Evolutionary conservation across 2,113 vertebrate species (phyloP).

Genomic region (Epinephelus fuscoguttatus): DNA sequence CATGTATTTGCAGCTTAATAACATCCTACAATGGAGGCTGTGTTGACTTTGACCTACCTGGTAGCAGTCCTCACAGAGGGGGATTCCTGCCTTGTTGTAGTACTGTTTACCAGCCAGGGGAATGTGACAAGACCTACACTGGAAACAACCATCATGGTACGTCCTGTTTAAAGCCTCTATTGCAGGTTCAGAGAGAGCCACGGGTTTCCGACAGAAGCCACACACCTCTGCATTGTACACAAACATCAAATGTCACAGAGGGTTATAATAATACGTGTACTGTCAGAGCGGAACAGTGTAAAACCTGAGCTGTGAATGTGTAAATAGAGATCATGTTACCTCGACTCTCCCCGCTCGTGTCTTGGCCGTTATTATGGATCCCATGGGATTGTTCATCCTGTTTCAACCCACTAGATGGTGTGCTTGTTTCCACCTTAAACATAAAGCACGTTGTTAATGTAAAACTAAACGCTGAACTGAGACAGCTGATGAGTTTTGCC

Average conservation of each 20-base stretch:
- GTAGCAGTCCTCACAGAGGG: slow-evolving; percentile 91
- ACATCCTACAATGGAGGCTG: not conserved
- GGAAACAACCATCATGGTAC: slow-evolving; percentile 92
- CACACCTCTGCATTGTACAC: slow-evolving; percentile 87
- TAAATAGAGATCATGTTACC: slow-evolving; percentile 63
- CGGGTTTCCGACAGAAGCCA: slow-evolving; percentile 92
- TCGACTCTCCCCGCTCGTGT: slow-evolving; percentile 56
- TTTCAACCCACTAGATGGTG: slow-evolving; percentile 74
- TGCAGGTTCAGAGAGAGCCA: slow-evolving; percentile 80
- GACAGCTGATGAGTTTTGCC: not conserved
- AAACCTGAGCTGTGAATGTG: slow-evolving; percentile 17
- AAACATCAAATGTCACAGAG: slow-evolving; percentile 46
- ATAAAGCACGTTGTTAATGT: slow-evolving; percentile 13
- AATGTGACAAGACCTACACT: slow-evolving; percentile 89
- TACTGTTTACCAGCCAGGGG: slow-evolving; percentile 90
- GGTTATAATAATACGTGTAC: not conserved
- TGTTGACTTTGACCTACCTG: slow-evolving; percentile 82
- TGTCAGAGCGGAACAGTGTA: not conserved
- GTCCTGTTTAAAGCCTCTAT: slow-evolving; percentile 92
- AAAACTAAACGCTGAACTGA: not conserved
- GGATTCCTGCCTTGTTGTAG: slow-evolving; percentile 92
- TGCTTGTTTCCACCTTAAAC: slow-evolving; percentile 65
- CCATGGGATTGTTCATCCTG: slow-evolving; percentile 32
- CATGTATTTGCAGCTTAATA: not conserved
- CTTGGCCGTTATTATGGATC: slow-evolving; percentile 41